phyloP scores from a whole-genome alignment of 2,797 vertebrate species.

The Silurus aristotelis region DNA sequence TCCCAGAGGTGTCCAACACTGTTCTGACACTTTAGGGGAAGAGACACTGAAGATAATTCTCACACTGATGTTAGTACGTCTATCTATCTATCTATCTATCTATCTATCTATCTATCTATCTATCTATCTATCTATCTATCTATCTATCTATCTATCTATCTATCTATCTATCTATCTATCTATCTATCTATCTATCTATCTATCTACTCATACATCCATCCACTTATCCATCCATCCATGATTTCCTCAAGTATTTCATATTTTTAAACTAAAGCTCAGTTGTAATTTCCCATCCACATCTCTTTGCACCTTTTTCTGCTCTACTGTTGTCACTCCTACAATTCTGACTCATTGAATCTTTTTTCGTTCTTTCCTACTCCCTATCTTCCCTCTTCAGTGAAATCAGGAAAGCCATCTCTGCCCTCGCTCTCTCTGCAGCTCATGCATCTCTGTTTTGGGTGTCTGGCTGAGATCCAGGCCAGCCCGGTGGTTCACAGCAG shows the following conservation, averaged over 20 bases:
- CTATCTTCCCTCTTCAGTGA: background rate
- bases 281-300: slow-evolving; percentile 6
- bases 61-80: too few relatives aligned
- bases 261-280: background rate
- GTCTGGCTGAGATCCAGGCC: slow-evolving; percentile 6
- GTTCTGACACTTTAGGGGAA: too few relatives aligned
- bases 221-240: background rate
- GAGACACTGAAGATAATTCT: too few relatives aligned
- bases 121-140: too few relatives aligned
- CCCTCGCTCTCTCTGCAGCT: slow-evolving; percentile 40
- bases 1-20: too few relatives aligned
- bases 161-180: too few relatives aligned
- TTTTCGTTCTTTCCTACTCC: background rate
- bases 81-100: too few relatives aligned
- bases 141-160: too few relatives aligned
- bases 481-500: background rate
- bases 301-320: background rate
- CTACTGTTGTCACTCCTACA: slow-evolving; percentile 5
- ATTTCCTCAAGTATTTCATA: background rate
- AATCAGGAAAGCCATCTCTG: background rate
- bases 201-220: too few relatives aligned
- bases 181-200: too few relatives aligned
- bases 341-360: background rate
- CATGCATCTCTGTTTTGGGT: background rate
- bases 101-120: too few relatives aligned